Evolutionary conservation across 2,113 vertebrate species (phyloP), one percentile per base, ranked within the genome.

Genomic region (Cryptotis parvus): DNA sequence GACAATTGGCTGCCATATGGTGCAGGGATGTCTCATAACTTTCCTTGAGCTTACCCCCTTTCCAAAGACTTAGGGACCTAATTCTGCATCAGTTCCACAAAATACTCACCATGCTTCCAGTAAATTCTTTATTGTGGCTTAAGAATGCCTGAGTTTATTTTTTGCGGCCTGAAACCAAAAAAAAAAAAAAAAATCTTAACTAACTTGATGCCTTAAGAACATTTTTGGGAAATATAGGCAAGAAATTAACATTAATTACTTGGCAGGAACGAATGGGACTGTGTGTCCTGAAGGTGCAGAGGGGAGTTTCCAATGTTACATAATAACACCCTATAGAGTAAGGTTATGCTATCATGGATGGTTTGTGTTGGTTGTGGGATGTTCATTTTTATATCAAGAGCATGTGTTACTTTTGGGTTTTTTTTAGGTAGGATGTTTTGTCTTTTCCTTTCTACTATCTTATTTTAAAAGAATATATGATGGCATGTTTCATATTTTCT

Each of bases 81-180:
- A 87, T 77, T 29, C 69, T 87, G 35, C 58, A 70, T 90, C 43
- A 37, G 0, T 90, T 93, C 89, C n/a, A 9, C 33, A 83, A 90
- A 94, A 93, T 70, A 81, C n/a, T 78, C 37, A 88, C 31, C 37
- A 45, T 88, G 86, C 41, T 94, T 90, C 89, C 85, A 95, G 91
- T 91, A 84, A 91, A 74, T 88, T 93, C 66, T 89, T 90, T 94
- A 79, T 75, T 81, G 78, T 91, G 92, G 77, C 70, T 91, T 75
- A 87, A 87, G n/a, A 91, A 55, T 74, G 55, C 26, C 14, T 18
- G 41, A 86, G 69, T 89, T 94, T 94, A 87, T 81, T 81, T 91
- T n/a, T 66, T 91, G 85, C 91, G 82, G 78, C 65, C 37, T 87
- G 37, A 87, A 95, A 94, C 58, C 70, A 74, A 70, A 88, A 95